Evolutionary conservation across 2,113 vertebrate species (phyloP), one percentile per base, ranked within the genome.

Genomic region (Verasper variegatus): DNA sequence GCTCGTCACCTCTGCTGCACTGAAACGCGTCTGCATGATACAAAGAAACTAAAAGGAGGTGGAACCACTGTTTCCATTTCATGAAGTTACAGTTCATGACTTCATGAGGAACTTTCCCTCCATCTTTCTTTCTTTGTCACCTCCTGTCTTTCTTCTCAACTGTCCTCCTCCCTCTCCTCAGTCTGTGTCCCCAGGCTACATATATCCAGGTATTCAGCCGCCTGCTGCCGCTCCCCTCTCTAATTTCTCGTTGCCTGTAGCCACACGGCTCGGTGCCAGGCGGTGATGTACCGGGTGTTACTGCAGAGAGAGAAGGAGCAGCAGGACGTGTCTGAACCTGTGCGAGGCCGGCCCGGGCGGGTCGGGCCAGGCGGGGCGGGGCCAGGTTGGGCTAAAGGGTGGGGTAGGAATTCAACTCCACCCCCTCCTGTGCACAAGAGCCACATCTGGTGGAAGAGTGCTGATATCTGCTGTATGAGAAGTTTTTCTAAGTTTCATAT

Each of bases 181-280:
- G 49, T 61, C 31, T 63, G 10, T 65, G 3, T 59, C 85, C 73
- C 60, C 47, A 23, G 62, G 89, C 80, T 52, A 21, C 76, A 69
- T 55, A 76, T 61, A 47, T 81, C 20, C 70, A 80, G 77, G 82
- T 79, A 83, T 87, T 86, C 81, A 47, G 13, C 80, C 70, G 76
- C 78, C 66, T n/a, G 47, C 69, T 1, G 23, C 73, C 70, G 13
- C 54, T 40, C 74, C 84, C 68, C 57, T 81, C 84, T 83, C 80
- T 83, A 64, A 87, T 89, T 86, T 85, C 81, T 78, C 14, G 65
- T 78, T 84, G 76, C 88, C 78, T 42, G 45, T 62, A 57, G 90
- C 82, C 56, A 88, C 73, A 1, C 3, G 0, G 42, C 64, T 1
- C 8, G 4, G n/a, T 83, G 81, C 85, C 84, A 84, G 71, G 42